Evolutionary conservation across 2,797 vertebrate species (phyloP), one percentile per base, ranked within the genome.

Genomic region (Chelon auratus): DNA sequence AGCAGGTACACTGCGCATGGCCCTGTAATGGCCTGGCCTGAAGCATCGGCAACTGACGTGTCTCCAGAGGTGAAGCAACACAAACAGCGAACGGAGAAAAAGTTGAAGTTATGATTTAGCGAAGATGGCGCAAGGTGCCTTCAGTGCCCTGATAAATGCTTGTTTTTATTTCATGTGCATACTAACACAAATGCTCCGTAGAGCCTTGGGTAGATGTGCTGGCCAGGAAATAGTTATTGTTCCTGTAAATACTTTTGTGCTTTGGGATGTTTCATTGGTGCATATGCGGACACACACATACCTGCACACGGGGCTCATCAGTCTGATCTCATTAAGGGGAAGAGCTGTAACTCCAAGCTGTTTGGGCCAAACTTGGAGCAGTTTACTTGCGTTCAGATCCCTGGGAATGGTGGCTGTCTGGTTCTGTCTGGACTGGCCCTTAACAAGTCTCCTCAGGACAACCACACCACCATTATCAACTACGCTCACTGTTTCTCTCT

Each of bases 371-470:
- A 92, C 88, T 89, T 83, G 83, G 82, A 92, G 89, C 83, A 63
- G 83, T 91, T 91, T 91, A 92, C 88, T 89, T 92, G 84, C 45
- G 56, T 79, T 89, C 83, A 84, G 81, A 85, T 92, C 90, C 80
- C 20, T 53, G 70, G 83, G 88, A 92, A 82, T 57, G 82, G 72
- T 73, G 82, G 78, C 76, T 84, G 81, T 80, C 71, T 75, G 58
- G 22, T 88, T 85, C 76, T 52, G 70, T 89, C 68, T 87, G 91
- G 86, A 90, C 92, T 82, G 88, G 83, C 87, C 76, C 90, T 93
- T 93, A 82, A 84, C 77, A 89, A 91, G 87, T 89, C 89, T 94
- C 92, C 90, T 88, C 90, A 91, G 90, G 91, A 93, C 89, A 91
- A 84, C 82, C 86, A 79, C 74, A 78, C 81, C 88, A 76, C 89